Base-by-base conservation (phyloP, 1,140 invertebrate species). In the Drosophila ananassae region DNA sequence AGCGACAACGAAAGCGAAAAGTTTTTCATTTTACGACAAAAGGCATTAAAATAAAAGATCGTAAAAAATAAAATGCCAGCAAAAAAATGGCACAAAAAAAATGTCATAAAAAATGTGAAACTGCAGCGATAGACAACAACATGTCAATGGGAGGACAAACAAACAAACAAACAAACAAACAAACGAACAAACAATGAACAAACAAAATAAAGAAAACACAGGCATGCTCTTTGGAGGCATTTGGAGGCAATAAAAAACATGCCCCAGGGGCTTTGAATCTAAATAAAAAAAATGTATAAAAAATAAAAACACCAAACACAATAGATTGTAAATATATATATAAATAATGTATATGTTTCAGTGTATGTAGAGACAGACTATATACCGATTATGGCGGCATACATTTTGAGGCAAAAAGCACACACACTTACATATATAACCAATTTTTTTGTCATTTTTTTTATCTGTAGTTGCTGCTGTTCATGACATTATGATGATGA, bases 31-130 rank as follows among this genome's bases (percentile, higher is more conserved):
- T 85, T 84, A 85, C 64, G 82, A 28, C 25, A 6, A 28, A 28
- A 87, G 48, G 60, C 82, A 84, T 81, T 81, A 87, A 84, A 84
- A 74, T 62, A 62, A 77, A 71, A 66, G 60, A 17, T 71, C 81
- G 66, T 84, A 81, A 84, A 84, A 69, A 58, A 46, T 30, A 22
- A 46, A 71, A 39, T 32, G 50, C 25, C 30, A 67, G 32, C 41
- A 48, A 58, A 67, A 54, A 30, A 4, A 22, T n/a, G n/a, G n/a
- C n/a, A n/a, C 41, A 48, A 58, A 67, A 54, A 30, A 4, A 22
- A 24, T 39, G 13, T 25, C 9, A 58, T 37, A 47, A 48, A 47
- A 24, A 47, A 47, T 17, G 17, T 9, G 46, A 56, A 64, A 64
- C 69, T 64, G 72, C 73, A 60, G 24, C 47, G 41, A 73, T 73